Base-by-base conservation (phyloP, 2,888 invertebrate species). In the Tupiocoris notatus region DNA sequence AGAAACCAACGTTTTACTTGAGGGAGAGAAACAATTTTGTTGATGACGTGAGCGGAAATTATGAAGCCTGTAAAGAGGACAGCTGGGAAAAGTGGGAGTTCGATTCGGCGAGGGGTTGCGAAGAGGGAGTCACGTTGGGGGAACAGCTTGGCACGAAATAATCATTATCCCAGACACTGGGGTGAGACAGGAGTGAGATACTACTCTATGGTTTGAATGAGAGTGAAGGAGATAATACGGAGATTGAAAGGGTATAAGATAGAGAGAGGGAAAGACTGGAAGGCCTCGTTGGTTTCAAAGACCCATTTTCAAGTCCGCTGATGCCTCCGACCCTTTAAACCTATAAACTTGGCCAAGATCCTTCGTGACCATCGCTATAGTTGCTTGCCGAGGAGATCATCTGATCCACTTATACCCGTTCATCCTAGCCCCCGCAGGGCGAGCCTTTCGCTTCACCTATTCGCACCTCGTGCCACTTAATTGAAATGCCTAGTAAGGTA, bases 401-500 rank as follows among this genome's bases (percentile, higher is more conserved):
- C 39, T 39, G 39, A 39, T 39, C 39, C 39, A 39, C 39, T 39
- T 39, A 39, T 39, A n/a, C n/a, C n/a, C 39, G 6, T 39, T 39
- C 39, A 39, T n/a, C n/a, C n/a, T n/a, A n/a, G n/a, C 57, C n/a
- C 20, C 67, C 16, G 22, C 57, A 20, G 18, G 24, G 17, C 56
- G 57, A 67, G 23, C 54, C 22, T 22, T 57, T 22, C 18, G 67
- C 67, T 56, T 66, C 67, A 21, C 67, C 57, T 39, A 39, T 39
- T 39, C 39, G 39, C 57, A 12, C 54, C 57, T 56, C 67, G 56
- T 67, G 22, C 21, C 67, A 56, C 56, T 67, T 67, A 67, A 67
- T 67, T 67, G 67, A 67, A 67, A 67, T 67, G 67, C 57, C 67
- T 67, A 39, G 67, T 67, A 67, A 67, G 67, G 67, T 56, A 67